Conservation (phyloP, 2,113 vertebrate species). For the human (Homo sapiens) region DNA sequence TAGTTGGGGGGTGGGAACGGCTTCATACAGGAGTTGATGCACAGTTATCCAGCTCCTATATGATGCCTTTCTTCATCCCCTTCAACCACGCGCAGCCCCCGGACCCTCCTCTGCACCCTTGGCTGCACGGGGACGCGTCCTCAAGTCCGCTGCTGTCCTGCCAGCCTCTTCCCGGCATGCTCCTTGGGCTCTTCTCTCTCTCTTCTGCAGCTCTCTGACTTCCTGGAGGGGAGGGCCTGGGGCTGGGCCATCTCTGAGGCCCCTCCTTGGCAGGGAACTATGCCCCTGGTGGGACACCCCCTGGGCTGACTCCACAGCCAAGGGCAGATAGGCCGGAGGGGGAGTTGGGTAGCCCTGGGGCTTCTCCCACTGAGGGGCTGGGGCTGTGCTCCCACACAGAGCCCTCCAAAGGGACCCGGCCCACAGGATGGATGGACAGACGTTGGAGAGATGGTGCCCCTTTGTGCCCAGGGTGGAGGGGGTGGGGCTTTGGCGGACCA, state of each 20-base stretch:
- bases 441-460: rapidly evolving
- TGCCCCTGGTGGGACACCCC: not conserved
- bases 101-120: conserved; percentile 48
- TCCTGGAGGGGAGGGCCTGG: not conserved
- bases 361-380: not conserved
- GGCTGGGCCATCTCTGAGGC: not conserved
- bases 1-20: conserved; percentile 71
- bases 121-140: not conserved
- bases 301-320: not conserved
- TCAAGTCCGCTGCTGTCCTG: not conserved
- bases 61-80: conserved; percentile 64
- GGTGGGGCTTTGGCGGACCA: not conserved
- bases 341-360: not conserved
- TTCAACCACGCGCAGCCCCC: conserved; percentile 42
- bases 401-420: not conserved
- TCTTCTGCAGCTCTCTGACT: not conserved
- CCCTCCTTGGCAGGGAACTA: not conserved
- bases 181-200: not conserved
- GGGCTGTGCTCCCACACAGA: not conserved
- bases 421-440: not conserved
- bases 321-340: not conserved
- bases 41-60: conserved; percentile 61
- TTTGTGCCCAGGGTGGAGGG: not conserved
- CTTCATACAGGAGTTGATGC: conserved; percentile 63
- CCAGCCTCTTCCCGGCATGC: not conserved